phyloP scores from a whole-genome alignment of 2,888 invertebrate species.

The Uropetala carovei region DNA sequence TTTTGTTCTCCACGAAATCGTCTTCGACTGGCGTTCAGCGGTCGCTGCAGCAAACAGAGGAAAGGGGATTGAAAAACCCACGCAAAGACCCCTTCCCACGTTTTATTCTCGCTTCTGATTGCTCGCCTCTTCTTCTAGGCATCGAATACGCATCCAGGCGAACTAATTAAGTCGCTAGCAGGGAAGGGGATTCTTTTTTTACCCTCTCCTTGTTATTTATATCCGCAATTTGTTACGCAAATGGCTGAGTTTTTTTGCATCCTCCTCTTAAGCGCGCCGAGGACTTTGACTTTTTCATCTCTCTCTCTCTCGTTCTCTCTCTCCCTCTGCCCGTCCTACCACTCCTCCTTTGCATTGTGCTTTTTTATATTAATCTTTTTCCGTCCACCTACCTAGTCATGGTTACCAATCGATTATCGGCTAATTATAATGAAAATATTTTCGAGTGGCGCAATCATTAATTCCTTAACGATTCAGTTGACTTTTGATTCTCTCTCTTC shows the following conservation, averaged over 20 bases:
- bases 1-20: no score
- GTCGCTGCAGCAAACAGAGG: no score
- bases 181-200: not conserved
- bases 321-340: not conserved
- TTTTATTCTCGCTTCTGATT: conserved; percentile 23
- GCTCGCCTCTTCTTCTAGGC: conserved; percentile 2
- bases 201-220: conserved; percentile 45
- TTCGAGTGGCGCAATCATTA: conserved; percentile 6
- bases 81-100: not conserved
- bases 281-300: not conserved
- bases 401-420: not conserved
- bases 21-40: no score
- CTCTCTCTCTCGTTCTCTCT: not conserved
- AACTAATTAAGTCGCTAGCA: conserved; percentile 51
- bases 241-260: conserved; percentile 27
- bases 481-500: not conserved
- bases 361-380: not conserved
- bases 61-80: no score
- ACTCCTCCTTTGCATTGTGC: not conserved
- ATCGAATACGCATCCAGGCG: conserved; percentile 50
- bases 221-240: conserved; percentile 50
- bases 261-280: not conserved
- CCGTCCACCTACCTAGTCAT: not conserved
- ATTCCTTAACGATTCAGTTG: conserved; percentile 13
- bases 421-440: not conserved